Evolutionary conservation across 2,113 vertebrate genomes (phyloP), one percentile per base, ranked within the genome.

Genomic region (Paramormyrops kingsleyae): DNA sequence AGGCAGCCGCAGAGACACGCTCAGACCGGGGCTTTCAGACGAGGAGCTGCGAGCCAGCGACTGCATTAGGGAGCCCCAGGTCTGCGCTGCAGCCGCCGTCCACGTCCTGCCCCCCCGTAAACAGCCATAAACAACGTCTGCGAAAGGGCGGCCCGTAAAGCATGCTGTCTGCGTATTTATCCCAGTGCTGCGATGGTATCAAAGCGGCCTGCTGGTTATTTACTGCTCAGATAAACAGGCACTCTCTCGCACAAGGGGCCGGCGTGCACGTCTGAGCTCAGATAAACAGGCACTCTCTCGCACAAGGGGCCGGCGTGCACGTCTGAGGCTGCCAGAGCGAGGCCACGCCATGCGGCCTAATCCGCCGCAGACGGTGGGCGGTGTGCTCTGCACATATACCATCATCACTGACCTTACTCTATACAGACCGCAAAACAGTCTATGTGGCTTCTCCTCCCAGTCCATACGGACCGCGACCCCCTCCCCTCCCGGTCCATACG

Each of bases 211-310:
- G 91, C 85, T 89, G 62, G 47, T 92, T 94, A 94, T 94, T 95
- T 95, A 95, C 93, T 90, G 93, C 91, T 4, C 88, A 6, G 92
- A 93, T 94, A 94, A 94, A 94, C 92, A 93, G 91, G 89, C 90
- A 85, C 88, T 93, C 90, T 91, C 90, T 91, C 92, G 92, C 92
- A 89, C 3, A 15, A 80, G 89, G n/a, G 92, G 90, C 93, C 93
- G 89, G 93, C 77, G 88, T 83, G 13, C 90, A 93, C 52, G 59
- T 62, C 56, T 44, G 19, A n/a, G 87, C 91, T 4, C 88, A 6
- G 92, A 93, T 94, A 94, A 94, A 94, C 92, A 93, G 91, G 89
- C 90, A 85, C 88, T 93, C 90, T 91, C 90, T 91, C 92, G 92
- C 92, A 89, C 3, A 15, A 80, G 89, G 89, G 92, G 90, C 93